A percentile compares a stretch with the other conserved stretches of the same genome.
These are phyloP conservation scores for Poecilobothrus nobilitatus DNA, from an alignment of 2,888 invertebrate species.

Conservation along the genomic window DNA sequence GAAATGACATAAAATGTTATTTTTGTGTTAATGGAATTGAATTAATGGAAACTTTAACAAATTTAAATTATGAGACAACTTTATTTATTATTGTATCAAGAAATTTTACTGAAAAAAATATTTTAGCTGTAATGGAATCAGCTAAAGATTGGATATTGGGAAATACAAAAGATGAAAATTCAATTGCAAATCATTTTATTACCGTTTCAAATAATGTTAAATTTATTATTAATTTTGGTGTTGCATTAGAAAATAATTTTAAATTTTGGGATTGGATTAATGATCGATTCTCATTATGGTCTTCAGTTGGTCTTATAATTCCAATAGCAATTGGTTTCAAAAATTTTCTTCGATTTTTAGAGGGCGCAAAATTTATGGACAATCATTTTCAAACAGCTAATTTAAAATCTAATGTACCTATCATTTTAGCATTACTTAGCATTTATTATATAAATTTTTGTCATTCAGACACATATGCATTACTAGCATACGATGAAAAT, in stretches of 20 bases:
- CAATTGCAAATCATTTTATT: conserved; percentile 96
- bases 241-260: conserved; percentile 94
- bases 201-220: conserved; percentile 91
- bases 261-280: conserved; percentile 99
- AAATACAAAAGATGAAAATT: conserved; percentile 73
- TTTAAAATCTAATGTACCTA: conserved; percentile 85
- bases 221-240: conserved; percentile 96
- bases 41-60: conserved; percentile 93
- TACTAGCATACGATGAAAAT: conserved; percentile 98
- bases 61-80: conserved; percentile 83
- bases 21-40: conserved; percentile 47
- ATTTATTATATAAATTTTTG: conserved; percentile 94
- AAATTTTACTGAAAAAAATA: conserved; percentile 98
- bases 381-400: conserved; percentile 82
- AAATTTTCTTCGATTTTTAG: conserved; percentile 84
- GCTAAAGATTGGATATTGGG: conserved; percentile 94
- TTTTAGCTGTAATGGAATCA: conserved; percentile 96
- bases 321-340: conserved; percentile 87
- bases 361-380: conserved; percentile 90
- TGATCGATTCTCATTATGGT: conserved; percentile 95
- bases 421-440: conserved; percentile 84
- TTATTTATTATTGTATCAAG: conserved; percentile 99
- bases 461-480: conserved; percentile 89
- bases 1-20: no score
- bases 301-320: conserved; percentile 96